Base-by-base conservation (phyloP, 64 coral and sea anemone species). In the Montipora foliosa region DNA sequence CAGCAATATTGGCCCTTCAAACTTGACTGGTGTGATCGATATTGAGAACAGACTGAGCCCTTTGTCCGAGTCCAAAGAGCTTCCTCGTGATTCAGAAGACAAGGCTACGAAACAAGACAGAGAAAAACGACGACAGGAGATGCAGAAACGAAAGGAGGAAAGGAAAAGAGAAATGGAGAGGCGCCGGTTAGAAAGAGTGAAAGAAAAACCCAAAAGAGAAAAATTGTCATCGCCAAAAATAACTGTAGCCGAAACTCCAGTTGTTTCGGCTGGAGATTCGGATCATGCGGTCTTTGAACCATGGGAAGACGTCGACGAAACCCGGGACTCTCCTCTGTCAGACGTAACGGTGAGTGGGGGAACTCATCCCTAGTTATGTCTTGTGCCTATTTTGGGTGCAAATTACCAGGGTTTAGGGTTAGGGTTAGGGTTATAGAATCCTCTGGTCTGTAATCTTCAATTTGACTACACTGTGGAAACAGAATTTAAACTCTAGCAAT, bases 81-180 rank as follows among this genome's bases (percentile, higher is more conserved):
- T 37, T 8, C 2, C 11, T 10, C 70, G 53, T 3, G 68, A 44
- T 51, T 45, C 62, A 50, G n/a, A 72, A 14, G 66, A 86, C 64
- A 49, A 86, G 46, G 1, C 19, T 24, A 74, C 8, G 51, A 82
- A 87, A 67, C 25, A 87, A 17, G 88, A 96, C 24, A 94, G 53
- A 12, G 92, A 96, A 29, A 84, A 81, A 70, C 84, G 95, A 19
- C 49, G 75, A 29, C 79, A 76, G 9, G 95, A 97, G 80, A 91
- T 97, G 88, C 92, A 97, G 68, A 91, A n/a, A 51, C 79, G 80
- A 89, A 91, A 93, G 79, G 92, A 92, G 24, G 86, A 92, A 88
- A 92, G 89, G n/a, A 91, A 78, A 92, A 95, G 72, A 82, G 96
- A 98, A 21, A 87, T 89, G n/a, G 96, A 98, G 19, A 16, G 81